phyloP scores from a whole-genome alignment of 2,113 vertebrate genomes.

The Sinocyclocheilus anshuiensis region DNA sequence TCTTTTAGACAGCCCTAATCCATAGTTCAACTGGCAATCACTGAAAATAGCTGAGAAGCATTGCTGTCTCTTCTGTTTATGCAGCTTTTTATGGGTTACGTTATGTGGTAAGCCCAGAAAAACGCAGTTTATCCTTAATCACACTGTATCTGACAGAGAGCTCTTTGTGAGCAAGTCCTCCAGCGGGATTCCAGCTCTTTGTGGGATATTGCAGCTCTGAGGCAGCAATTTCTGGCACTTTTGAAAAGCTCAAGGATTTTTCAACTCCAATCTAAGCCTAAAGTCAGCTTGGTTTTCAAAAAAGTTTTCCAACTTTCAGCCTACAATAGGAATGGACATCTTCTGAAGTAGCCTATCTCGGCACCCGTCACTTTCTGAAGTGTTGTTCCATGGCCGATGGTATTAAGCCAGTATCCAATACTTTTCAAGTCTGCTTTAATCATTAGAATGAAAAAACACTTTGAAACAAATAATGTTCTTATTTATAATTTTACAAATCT shows the following conservation, averaged over 20 bases:
- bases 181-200: constrained; percentile 11
- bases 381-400: neutral
- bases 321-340: neutral
- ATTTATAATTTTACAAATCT: neutral
- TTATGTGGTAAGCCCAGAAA: constrained; percentile 9
- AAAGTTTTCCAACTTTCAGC: constrained; percentile 19
- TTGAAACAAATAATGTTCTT: constrained; percentile 7
- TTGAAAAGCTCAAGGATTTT: constrained; percentile 34
- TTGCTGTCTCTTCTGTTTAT: constrained; percentile 9
- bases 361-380: neutral
- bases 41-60: constrained; percentile 3
- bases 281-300: constrained; percentile 26
- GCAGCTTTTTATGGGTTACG: neutral
- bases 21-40: neutral
- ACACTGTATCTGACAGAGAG: constrained; percentile 24
- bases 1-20: neutral
- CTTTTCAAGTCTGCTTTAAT: constrained; percentile 12
- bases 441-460: neutral
- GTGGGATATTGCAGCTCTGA: constrained; percentile 30
- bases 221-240: constrained; percentile 34
- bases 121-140: constrained; percentile 20
- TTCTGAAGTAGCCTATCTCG: constrained; percentile 25
- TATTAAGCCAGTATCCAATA: constrained; percentile 17
- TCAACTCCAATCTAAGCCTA: constrained; percentile 34
- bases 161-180: constrained; percentile 29